Conservation (phyloP, 1,140 invertebrate genomes). For the Diabrotica virgifera region DNA sequence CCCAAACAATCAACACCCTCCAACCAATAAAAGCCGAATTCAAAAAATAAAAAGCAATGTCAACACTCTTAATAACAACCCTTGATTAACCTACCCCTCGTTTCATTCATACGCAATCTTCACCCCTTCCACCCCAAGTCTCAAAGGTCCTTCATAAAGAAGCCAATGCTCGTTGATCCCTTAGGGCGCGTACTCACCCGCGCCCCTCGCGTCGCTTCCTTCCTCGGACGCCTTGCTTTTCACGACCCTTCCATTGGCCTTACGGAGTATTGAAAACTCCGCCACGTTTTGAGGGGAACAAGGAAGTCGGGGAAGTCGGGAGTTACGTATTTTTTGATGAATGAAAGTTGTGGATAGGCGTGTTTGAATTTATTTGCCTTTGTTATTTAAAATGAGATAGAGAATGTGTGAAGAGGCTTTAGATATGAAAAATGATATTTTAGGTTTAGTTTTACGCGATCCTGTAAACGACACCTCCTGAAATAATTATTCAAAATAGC, state of each 20-base stretch:
- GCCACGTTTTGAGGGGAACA: not conserved
- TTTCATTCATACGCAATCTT: not conserved
- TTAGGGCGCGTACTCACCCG: not conserved
- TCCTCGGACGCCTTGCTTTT: not conserved
- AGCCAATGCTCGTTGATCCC: constrained; percentile 1
- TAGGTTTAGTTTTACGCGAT: not conserved
- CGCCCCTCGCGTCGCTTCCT: not conserved
- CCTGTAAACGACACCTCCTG: not conserved
- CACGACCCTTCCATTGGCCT: constrained; percentile 1
- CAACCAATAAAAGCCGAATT: not conserved
- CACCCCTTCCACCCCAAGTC: not conserved
- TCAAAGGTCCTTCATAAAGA: not conserved
- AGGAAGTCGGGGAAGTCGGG: not conserved
- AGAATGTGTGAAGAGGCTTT: not conserved
- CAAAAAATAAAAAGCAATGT: constrained; percentile 1
- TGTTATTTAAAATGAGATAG: not conserved
- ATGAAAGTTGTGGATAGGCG: not conserved
- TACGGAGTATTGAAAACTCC: not conserved
- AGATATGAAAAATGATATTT: not conserved
- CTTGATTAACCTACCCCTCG: constrained; percentile 1
- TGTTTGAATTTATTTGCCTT: not conserved
- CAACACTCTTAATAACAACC: not conserved
- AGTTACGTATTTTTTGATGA: not conserved
- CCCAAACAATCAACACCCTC: not conserved
- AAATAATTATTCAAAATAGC: not conserved